phyloP scores from a whole-genome alignment of 2,113 vertebrate species.

The Polyodon spathula region DNA sequence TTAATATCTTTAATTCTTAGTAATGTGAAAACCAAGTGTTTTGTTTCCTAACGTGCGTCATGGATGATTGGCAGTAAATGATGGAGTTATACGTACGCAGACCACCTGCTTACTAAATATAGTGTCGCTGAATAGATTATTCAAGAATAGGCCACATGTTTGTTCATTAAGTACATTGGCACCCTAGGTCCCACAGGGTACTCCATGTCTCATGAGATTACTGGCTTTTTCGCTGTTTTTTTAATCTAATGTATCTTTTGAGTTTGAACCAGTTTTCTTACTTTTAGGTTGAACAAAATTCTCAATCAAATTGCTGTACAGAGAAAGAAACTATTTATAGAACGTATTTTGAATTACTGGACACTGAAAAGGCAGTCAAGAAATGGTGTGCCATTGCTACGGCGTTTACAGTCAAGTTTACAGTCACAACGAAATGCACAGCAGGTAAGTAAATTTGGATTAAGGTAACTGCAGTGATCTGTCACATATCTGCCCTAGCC shows the following conservation, averaged over 20 bases:
- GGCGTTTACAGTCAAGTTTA: conserved; percentile 82
- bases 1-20: too few species aligned
- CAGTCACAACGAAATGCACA: conserved; percentile 77
- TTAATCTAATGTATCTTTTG: neutral
- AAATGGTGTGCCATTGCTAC: conserved; percentile 83
- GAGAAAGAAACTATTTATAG: conserved; percentile 90
- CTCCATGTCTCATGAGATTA: neutral
- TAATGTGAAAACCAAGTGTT: too few species aligned
- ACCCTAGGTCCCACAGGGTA: too few species aligned
- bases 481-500: too few species aligned
- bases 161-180: too few species aligned
- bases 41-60: too few species aligned
- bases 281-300: conserved; percentile 85
- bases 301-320: conserved; percentile 91
- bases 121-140: too few species aligned
- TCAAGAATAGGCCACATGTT: too few species aligned
- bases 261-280: conserved; percentile 22
- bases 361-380: conserved; percentile 86
- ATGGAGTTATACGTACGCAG: too few species aligned
- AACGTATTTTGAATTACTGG: conserved; percentile 92
- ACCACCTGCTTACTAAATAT: too few species aligned
- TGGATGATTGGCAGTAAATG: too few species aligned
- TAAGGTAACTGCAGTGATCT: too few species aligned
- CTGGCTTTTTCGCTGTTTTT: neutral
- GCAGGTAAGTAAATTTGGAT: conserved; percentile 57